Conservation (phyloP, 2,797 vertebrate genomes). For the Tauraco hartlaubi region DNA sequence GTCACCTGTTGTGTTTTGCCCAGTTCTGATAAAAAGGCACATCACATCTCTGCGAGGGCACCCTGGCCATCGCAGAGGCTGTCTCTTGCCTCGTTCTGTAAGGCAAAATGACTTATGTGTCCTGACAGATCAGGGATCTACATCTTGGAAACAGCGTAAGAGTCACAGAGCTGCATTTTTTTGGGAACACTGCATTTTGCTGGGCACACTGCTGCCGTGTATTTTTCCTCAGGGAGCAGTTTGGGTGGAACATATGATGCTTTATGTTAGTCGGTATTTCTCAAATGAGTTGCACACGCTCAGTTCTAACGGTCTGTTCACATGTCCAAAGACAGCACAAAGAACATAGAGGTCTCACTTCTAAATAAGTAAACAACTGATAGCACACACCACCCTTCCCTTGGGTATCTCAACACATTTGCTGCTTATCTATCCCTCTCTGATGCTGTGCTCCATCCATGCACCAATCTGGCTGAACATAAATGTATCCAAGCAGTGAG, state of each 20-base stretch:
- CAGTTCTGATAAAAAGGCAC: background rate
- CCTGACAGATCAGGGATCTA: background rate
- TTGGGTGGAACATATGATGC: background rate
- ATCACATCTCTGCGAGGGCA: background rate
- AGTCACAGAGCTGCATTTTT: background rate
- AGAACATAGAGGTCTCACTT: background rate
- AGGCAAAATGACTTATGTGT: background rate
- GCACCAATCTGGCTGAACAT: background rate
- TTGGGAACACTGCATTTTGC: background rate
- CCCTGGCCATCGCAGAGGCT: background rate
- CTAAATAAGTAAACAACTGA: background rate
- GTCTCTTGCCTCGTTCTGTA: background rate
- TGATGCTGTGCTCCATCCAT: background rate
- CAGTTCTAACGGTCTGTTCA: background rate
- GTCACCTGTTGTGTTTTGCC: background rate
- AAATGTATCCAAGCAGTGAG: background rate
- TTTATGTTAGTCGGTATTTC: background rate
- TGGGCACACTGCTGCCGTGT: background rate
- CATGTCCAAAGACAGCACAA: background rate
- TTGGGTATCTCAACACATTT: background rate
- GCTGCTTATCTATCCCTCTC: background rate
- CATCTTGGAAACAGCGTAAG: background rate
- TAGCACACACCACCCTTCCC: background rate
- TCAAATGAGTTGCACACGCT: background rate
- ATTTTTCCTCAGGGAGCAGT: slow-evolving; percentile 13